Evolutionary conservation across 2,888 invertebrate genomes (phyloP).

Genomic region (Apodemia zela): DNA sequence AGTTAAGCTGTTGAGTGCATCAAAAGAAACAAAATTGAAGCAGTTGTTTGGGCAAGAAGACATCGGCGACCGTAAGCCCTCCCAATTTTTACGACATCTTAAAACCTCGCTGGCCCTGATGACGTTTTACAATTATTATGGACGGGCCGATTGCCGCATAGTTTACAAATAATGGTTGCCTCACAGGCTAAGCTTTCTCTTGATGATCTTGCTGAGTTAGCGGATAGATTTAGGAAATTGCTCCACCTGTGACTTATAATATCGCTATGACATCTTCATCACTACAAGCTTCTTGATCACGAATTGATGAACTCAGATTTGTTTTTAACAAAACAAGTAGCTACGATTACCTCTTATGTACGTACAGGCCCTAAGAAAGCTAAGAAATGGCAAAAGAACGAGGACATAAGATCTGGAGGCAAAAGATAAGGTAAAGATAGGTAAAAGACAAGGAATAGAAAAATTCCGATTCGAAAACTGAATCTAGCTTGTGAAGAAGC

Average conservation of each 20-base stretch:
- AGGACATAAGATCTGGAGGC: no score
- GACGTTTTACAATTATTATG: conserved; percentile 19
- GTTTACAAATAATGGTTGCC: not conserved
- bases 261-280: not conserved
- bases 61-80: conserved; percentile 26
- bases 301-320: not conserved
- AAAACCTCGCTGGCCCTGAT: conserved; percentile 27
- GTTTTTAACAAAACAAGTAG: conserved; percentile 1
- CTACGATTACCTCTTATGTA: not conserved
- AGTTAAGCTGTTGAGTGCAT: conserved; percentile 15
- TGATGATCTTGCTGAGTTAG: conserved; percentile 17
- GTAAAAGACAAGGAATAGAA: no score
- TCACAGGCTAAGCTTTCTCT: conserved; percentile 9
- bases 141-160: not conserved
- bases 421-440: no score
- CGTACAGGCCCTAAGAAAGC: no score
- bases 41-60: conserved; percentile 24
- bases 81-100: conserved; percentile 28
- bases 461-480: no score
- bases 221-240: conserved; percentile 14
- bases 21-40: conserved; percentile 17
- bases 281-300: conserved; percentile 3
- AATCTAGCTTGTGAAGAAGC: no score
- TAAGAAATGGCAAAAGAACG: no score
- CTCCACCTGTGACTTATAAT: not conserved